Evolutionary conservation across 2,888 invertebrate genomes (phyloP).

Genomic region (Dryococelus australis): DNA sequence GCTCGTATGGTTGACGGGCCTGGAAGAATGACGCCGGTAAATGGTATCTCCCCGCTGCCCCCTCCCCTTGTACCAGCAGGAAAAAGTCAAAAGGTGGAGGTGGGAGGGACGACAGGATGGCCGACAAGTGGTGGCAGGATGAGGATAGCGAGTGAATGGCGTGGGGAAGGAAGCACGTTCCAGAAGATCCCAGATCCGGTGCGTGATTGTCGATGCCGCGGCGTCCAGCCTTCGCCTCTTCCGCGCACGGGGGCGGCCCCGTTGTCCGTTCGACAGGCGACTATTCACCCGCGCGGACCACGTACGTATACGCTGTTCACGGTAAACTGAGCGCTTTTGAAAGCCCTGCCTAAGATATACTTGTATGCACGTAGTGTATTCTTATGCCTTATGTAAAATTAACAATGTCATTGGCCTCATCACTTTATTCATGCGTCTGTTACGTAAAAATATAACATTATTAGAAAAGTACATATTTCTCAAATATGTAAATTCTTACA

Average conservation of each 20-base stretch:
- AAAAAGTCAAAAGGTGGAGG: neutral
- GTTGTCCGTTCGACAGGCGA: neutral
- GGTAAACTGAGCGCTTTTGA: no score
- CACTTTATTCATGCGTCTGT: no score
- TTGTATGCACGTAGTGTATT: no score
- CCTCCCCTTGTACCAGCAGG: neutral
- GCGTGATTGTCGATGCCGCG: neutral
- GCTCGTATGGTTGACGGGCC: neutral
- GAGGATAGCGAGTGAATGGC: no score
- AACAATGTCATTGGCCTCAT: no score
- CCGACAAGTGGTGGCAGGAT: neutral
- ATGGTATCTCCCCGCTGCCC: neutral
- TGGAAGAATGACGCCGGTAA: neutral
- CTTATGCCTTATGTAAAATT: no score
- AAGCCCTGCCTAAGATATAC: no score
- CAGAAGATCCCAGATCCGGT: conserved; percentile 16
- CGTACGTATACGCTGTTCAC: no score
- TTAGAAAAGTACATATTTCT: no score
- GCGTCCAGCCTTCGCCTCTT: no score
- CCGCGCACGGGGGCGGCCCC: neutral
- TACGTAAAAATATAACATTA: no score
- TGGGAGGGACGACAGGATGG: neutral
- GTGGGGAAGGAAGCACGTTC: neutral
- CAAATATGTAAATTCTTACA: no score
- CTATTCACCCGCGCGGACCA: neutral